A percentile compares a stretch with the other conserved stretches of the same genome.
These are phyloP conservation scores for Stegana nigrithorax DNA, from an alignment of 2,888 invertebrate species.

Conservation along the genomic window DNA sequence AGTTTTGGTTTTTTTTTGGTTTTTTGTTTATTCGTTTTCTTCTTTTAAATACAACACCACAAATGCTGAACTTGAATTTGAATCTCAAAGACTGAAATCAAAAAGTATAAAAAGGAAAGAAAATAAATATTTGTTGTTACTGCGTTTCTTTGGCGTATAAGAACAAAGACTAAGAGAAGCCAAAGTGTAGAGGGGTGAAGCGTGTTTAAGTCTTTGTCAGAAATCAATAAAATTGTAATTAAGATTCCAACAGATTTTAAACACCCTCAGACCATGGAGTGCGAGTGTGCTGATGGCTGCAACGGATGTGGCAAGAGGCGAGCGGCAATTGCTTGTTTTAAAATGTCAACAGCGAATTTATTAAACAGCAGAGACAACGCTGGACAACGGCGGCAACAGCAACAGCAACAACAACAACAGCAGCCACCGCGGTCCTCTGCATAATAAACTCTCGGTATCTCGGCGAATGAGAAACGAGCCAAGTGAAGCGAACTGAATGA, in stretches of 20 bases:
- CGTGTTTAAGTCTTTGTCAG: slow-evolving; percentile 1
- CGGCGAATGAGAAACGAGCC: no score
- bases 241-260: slow-evolving; percentile 27
- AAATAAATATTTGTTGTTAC: no score
- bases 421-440: slow-evolving; percentile 9
- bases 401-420: background rate
- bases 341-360: slow-evolving; percentile 23
- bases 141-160: no score
- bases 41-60: no score
- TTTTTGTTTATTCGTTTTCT: no score
- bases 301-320: background rate
- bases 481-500: no score
- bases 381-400: background rate
- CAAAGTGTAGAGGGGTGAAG: no score
- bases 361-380: slow-evolving; percentile 13
- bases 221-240: slow-evolving; percentile 43
- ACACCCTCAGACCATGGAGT: slow-evolving; percentile 5
- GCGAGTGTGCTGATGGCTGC: background rate
- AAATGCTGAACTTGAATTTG: no score
- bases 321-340: background rate
- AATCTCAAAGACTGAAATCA: no score
- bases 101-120: no score
- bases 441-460: background rate
- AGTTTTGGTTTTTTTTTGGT: no score
- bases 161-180: no score